Conservation (phyloP, 2,888 invertebrate species). For the Mactromeris polynyma region DNA sequence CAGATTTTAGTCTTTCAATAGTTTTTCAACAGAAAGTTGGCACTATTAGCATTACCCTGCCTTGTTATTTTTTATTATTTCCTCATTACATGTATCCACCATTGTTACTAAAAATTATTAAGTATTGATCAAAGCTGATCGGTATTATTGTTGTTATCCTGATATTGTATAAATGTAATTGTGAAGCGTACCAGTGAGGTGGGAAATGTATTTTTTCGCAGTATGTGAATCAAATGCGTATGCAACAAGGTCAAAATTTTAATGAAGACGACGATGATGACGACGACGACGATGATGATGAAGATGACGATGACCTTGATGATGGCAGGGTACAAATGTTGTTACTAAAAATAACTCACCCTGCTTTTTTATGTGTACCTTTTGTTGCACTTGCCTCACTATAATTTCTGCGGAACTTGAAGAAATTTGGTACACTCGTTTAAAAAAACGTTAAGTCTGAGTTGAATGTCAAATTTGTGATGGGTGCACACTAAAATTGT, state of each 20-base stretch:
- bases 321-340: constrained; percentile 57
- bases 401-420: constrained; percentile 8
- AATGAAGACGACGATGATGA: constrained; percentile 54
- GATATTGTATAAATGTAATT: too few species aligned
- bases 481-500: constrained; percentile 1
- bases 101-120: too few species aligned
- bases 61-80: too few species aligned
- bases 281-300: constrained; percentile 72
- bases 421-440: not conserved
- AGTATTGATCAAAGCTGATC: too few species aligned
- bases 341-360: constrained; percentile 55
- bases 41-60: too few species aligned
- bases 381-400: not conserved
- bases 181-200: not conserved
- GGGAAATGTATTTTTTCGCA: constrained; percentile 44
- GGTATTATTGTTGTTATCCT: too few species aligned
- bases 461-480: not conserved
- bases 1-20: too few species aligned
- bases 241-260: constrained; percentile 68
- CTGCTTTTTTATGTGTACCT: constrained; percentile 37
- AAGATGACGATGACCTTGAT: constrained; percentile 75
- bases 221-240: constrained; percentile 65
- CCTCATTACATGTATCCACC: too few species aligned
- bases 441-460: not conserved
- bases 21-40: too few species aligned